Evolutionary conservation across 2,888 invertebrate genomes (phyloP), one percentile per base, ranked within the genome.

Genomic region (Ypsolopha scabrella): DNA sequence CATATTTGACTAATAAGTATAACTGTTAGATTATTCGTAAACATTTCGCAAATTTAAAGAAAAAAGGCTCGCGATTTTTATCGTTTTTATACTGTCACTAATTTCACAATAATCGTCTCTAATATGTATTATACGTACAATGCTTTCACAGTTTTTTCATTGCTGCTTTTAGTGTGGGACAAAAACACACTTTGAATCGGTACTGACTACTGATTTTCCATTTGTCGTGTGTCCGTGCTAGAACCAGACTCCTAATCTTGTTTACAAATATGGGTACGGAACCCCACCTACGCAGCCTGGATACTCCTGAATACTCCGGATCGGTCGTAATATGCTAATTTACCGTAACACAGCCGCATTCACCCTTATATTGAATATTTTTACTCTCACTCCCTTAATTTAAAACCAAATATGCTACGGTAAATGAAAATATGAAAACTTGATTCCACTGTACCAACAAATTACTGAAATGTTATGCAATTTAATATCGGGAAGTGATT

Each of bases 321-420:
- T 58, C 60, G 66, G 60, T 68, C 62, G 64, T 72, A 72, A 74
- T 75, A 75, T 75, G 74, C 68, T 76, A 75, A 76, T 76, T 75
- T 65, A 57, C 65, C 64, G 61, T 67, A 58, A 68, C 68, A 69
- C 64, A 60, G 64, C 62, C 61, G 62, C 60, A 63, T 58, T 64
- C 68, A 61, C 58, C 68, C 69, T 60, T 63, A 70, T 74, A 75
- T 75, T 75, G 73, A 73, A 75, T 74, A 75, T 75, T 73, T 75
- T 72, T 53, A 64, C 65, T 66, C 67, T 24, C 24, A 24, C 24
- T 24, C 24, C 24, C 24, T 24, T 24, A 24, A 24, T 24, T 24
- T 24, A 24, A n/a, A 24, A 24, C 24, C 24, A 24, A 24, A 52
- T 53, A 39, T 39, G 39, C 10, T 68, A 79, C 76, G 77, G 75